Evolutionary conservation across 2,113 vertebrate species (phyloP).

Genomic region (chimpanzee (Pan troglodytes)): DNA sequence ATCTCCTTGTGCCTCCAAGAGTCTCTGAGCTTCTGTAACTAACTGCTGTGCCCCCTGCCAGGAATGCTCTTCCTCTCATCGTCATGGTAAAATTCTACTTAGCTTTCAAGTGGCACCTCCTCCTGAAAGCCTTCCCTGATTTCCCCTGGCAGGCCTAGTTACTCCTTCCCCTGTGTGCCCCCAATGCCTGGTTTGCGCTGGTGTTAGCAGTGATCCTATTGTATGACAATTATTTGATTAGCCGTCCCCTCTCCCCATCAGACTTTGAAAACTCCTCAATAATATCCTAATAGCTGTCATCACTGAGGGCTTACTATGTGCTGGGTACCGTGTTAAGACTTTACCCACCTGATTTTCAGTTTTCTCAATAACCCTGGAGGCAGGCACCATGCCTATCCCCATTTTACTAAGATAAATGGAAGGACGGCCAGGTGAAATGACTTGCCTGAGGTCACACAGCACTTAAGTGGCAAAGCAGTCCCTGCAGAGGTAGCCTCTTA

Average conservation of each 20-base stretch:
- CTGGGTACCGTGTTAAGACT: fast-evolving
- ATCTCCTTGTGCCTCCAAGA: neutral
- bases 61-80: neutral
- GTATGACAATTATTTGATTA: neutral
- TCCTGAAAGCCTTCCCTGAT: neutral
- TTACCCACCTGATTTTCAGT: neutral
- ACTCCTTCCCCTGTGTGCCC: neutral
- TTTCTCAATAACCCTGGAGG: neutral
- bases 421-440: neutral
- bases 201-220: neutral
- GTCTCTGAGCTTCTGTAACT: neutral
- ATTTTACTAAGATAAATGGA: neutral
- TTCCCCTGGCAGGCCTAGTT: neutral
- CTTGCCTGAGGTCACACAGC: neutral
- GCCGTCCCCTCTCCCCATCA: neutral
- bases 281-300: neutral
- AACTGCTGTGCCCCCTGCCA: neutral
- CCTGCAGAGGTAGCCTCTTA: neutral
- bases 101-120: neutral
- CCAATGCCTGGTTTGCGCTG: neutral
- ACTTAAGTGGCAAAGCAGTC: neutral
- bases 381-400: neutral
- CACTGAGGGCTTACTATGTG: neutral
- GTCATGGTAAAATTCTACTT: neutral
- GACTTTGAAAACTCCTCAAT: neutral